Evolutionary conservation across 2,113 vertebrate genomes (phyloP).

Genomic region (Dolichotis patagonum): DNA sequence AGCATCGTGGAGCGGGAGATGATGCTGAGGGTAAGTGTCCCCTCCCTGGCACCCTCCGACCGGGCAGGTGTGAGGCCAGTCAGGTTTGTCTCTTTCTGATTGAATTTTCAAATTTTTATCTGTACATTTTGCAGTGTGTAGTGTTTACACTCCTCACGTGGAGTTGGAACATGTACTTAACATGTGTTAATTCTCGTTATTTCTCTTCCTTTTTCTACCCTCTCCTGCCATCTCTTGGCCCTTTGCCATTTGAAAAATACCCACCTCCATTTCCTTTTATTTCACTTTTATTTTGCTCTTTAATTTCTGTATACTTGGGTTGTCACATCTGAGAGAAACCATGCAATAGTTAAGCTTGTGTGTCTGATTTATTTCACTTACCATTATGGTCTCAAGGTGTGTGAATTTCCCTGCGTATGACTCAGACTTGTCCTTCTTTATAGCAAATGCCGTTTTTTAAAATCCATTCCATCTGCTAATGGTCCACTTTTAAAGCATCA

Average conservation of each 20-base stretch:
- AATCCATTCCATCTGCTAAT: background rate
- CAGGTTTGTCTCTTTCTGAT: background rate
- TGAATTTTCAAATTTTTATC: too few species aligned
- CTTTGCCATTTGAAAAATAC: background rate
- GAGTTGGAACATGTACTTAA: background rate
- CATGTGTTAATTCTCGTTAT: background rate
- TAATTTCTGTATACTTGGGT: background rate
- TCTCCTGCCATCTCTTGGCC: background rate
- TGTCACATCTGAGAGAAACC: background rate
- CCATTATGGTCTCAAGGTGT: background rate
- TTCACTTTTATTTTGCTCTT: background rate
- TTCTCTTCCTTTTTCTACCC: background rate
- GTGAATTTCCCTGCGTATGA: background rate
- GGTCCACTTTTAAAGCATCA: background rate
- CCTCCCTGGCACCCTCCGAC: fast-evolving
- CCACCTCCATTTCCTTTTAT: background rate
- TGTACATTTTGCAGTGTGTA: too few species aligned
- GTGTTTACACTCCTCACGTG: background rate
- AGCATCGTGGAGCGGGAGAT: constrained; percentile 98
- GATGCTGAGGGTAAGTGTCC: constrained; percentile 93
- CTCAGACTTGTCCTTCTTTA: background rate
- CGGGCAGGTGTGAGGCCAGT: fast-evolving
- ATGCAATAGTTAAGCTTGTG: background rate
- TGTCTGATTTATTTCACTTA: background rate
- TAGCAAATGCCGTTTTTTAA: background rate